These are phyloP conservation scores for Phalacrocorax carbo DNA, from an alignment of 2,113 vertebrate genomes.

Conservation along the genomic window DNA sequence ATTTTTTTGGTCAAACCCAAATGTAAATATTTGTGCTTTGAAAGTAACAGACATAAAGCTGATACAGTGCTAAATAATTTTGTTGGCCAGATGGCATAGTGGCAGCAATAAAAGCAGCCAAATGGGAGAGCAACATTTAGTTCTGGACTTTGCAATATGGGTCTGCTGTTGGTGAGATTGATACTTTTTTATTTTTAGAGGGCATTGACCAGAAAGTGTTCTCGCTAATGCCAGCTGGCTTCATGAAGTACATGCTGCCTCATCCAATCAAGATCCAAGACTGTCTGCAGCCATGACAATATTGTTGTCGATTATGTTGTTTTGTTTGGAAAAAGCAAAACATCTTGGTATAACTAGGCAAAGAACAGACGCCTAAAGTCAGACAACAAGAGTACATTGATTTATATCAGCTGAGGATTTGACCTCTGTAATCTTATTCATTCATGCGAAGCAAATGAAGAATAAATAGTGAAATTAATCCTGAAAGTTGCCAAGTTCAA, in stretches of 20 bases:
- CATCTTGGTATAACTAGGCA: not conserved
- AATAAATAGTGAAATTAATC: constrained; percentile 9
- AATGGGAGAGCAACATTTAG: not conserved
- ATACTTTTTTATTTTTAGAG: constrained; percentile 52
- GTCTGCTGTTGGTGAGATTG: constrained; percentile 28
- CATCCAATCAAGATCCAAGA: constrained; percentile 14
- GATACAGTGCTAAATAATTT: constrained; percentile 13
- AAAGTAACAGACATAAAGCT: constrained; percentile 22
- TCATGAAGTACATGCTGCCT: constrained; percentile 12
- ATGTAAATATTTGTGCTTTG: constrained; percentile 36
- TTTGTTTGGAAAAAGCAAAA: constrained; percentile 2
- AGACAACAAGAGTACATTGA: not conserved
- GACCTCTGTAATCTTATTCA: not conserved
- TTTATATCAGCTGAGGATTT: not conserved
- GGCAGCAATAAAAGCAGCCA: not conserved
- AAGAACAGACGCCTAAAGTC: not conserved
- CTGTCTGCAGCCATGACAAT: constrained; percentile 3
- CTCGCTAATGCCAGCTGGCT: constrained; percentile 51
- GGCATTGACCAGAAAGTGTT: constrained; percentile 57
- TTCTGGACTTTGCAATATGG: constrained; percentile 7
- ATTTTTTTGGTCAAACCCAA: constrained; percentile 8
- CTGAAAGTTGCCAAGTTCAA: not conserved
- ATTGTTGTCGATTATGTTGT: not conserved
- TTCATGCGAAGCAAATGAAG: not conserved
- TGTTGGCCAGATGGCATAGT: constrained; percentile 12